Evolutionary conservation across 2,797 vertebrate genomes (phyloP), one percentile per base, ranked within the genome.

Genomic region (Trachops cirrhosus): DNA sequence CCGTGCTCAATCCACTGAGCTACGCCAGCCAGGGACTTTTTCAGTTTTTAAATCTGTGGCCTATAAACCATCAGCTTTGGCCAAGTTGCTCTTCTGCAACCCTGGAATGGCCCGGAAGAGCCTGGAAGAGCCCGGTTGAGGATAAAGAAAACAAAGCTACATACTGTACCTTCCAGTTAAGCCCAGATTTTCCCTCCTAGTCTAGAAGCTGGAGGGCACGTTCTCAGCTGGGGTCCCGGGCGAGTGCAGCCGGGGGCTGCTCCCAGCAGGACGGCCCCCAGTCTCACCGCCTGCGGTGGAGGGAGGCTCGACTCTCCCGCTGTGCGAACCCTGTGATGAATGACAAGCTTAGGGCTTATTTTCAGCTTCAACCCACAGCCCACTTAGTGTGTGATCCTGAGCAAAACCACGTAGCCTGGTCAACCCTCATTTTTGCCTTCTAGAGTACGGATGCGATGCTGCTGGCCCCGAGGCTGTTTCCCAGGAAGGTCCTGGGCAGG

Each of bases 81-180:
- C 41, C 89, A 64, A 52, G 86, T 71, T 73, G n/a, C 2, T 87
- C 37, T 26, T 68, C 48, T 44, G 79, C n/a, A 26, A 3, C 26
- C 34, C 62, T 34, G 57, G 5, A 93, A 29, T 67, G 92, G 37
- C 44, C 92, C 67, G 94, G 84, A 92, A 16, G 71, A 86, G 18
- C 41, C 92, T 71, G 93, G 84, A 91, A 19, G 71, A 86, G 15
- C 41, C 92, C 67, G 93, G 79, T 34, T n/a, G 39, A 96, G 88
- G 29, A 89, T 39, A 59, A 94, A 87, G 87, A 89, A 88, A 5
- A 59, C 95, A 96, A 95, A 22, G 18, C 87, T 52, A 29, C 32
- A 41, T 86, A 95, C 92, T 68, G 50, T 96, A 97, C 97, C 97
- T 97, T 97, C 94, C 78, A 87, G 96, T 96, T 96, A 93, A 93